Evolutionary conservation across 2,797 vertebrate species (phyloP), one percentile per base, ranked within the genome.

Genomic region (Hoplostethus mediterraneus): DNA sequence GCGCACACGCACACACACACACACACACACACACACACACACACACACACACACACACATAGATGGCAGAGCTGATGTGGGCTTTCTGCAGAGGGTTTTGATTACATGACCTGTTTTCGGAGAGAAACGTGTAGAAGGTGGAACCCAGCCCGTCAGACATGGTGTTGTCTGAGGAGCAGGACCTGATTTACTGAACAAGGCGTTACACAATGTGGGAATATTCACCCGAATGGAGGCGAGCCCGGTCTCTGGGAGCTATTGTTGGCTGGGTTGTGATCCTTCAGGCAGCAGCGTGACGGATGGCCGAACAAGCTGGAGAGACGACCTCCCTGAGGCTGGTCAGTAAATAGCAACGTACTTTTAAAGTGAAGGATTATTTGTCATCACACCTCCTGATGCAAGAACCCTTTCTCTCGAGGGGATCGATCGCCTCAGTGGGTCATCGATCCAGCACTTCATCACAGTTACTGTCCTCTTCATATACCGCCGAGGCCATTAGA

Each of bases 41-140:
- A 60, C 40, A 53, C 10, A 60, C 45, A 33, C 40, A 61, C 53
- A 12, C 42, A 44, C 12, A 12, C 33, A 5, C 6, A 21, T 14
- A 91, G 88, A 90, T 89, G 90, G 85, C 73, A 67, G 81, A 71
- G 61, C 79, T 75, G 82, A 87, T 79, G 81, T 77, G 67, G 31
- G 65, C 72, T 79, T 71, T 61, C 66, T 67, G 38, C 47, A 47
- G 14, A 0, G 63, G 75, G 64, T 71, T 78, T 82, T 83, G 71
- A 84, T 85, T 85, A 73, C 77, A 64, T 80, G 82, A 84, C 79
- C 86, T 86, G 87, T 21, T 68, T 60, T 83, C 67, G 51, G 21
- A 21, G 21, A 71, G 49, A 75, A 84, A 78, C 38, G 67, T 68
- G 74, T 66, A 67, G 71, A 86, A 88, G 86, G 67, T 81, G 70